A percentile compares a stretch with the other conserved stretches of the same genome.
phyloP scores from a whole-genome alignment of 1,140 invertebrate species.

The Euwallacea similis region DNA sequence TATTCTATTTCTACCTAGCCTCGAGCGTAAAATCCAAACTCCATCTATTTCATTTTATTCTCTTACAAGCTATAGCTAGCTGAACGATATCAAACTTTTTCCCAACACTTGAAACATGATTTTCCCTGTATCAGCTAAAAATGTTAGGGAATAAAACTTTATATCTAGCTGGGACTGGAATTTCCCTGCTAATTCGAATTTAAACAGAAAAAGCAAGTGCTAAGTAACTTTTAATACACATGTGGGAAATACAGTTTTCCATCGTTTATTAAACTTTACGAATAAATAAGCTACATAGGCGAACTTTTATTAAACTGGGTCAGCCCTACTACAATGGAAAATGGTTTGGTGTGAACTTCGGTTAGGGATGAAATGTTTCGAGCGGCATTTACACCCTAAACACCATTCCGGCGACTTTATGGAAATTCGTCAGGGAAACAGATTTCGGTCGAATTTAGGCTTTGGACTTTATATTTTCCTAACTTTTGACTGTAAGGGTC shows the following conservation, averaged over 20 bases:
- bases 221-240: constrained; percentile 16
- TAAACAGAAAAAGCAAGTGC: constrained; percentile 5
- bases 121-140: constrained; percentile 7
- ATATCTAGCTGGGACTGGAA: neutral
- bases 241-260: constrained; percentile 8
- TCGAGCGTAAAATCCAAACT: too few relatives aligned
- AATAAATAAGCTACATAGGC: constrained; percentile 4
- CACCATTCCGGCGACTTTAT: neutral
- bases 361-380: constrained; percentile 4
- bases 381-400: neutral
- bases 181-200: constrained; percentile 6
- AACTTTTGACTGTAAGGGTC: neutral
- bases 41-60: constrained; percentile 4
- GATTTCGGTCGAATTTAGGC: constrained; percentile 1
- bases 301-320: constrained; percentile 14
- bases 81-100: constrained; percentile 4
- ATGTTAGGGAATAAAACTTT: constrained; percentile 9
- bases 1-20: too few relatives aligned
- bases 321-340: constrained; percentile 5
- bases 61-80: constrained; percentile 1
- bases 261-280: constrained; percentile 15
- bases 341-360: constrained; percentile 4
- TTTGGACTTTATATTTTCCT: neutral
- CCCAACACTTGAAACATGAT: neutral
- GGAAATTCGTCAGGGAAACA: constrained; percentile 9